Evolutionary conservation across 2,888 invertebrate species (phyloP).

Genomic region (Drosophila emarginata): DNA sequence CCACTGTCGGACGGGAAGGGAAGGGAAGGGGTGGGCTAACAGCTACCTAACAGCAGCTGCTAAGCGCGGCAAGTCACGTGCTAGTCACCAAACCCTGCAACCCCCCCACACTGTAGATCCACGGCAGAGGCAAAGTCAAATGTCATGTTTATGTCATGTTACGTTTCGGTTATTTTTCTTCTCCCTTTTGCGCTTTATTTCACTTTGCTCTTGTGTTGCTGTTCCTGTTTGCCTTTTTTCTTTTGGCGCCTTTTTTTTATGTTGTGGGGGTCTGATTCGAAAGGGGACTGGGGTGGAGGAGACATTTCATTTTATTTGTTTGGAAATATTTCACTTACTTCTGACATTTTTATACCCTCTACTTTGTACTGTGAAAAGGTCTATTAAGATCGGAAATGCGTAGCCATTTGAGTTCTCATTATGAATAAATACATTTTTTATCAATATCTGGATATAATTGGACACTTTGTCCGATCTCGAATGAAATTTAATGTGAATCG

Average conservation of each 20-base stretch:
- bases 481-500: no score
- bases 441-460: no score
- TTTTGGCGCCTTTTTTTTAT: constrained; percentile 33
- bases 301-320: constrained; percentile 67
- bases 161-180: constrained; percentile 43
- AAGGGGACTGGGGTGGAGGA: constrained; percentile 10
- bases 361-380: not conserved
- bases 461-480: no score
- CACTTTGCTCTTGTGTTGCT: constrained; percentile 56
- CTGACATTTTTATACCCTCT: constrained; percentile 50
- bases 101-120: constrained; percentile 12
- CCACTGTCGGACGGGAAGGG: constrained; percentile 30
- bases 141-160: constrained; percentile 78
- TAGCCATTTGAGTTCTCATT: not conserved
- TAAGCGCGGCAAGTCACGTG: constrained; percentile 66
- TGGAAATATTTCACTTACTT: constrained; percentile 69
- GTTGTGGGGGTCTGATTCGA: not conserved
- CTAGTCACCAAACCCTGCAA: constrained; percentile 18
- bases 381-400: not conserved
- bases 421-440: no score
- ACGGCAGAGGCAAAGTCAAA: constrained; percentile 68
- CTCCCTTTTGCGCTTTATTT: constrained; percentile 51
- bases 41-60: constrained; percentile 29
- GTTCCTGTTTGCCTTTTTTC: constrained; percentile 39
- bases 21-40: not conserved